A percentile compares a stretch with the other conserved stretches of the same genome.
phyloP scores from a whole-genome alignment of 2,888 invertebrate species.

The Cephus runcator region DNA sequence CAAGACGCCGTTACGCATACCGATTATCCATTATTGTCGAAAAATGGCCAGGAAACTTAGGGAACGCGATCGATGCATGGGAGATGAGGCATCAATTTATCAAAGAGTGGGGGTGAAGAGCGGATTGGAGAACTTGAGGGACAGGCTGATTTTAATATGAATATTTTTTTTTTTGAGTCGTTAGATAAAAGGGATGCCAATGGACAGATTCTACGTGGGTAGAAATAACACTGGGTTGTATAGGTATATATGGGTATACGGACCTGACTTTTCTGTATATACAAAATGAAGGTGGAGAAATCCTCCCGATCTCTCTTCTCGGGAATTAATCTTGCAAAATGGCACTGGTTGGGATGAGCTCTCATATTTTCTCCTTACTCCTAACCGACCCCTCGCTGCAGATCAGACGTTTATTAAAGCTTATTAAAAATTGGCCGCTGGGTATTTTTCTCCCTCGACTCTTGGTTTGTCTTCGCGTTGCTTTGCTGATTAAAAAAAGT shows the following conservation, averaged over 20 bases:
- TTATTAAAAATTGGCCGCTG: constrained; percentile 21
- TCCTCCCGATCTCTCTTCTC: constrained; percentile 24
- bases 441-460: constrained; percentile 6
- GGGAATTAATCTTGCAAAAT: constrained; percentile 29
- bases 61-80: neutral
- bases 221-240: too few relatives aligned
- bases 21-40: too few relatives aligned
- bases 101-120: too few relatives aligned
- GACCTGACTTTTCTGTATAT: too few relatives aligned
- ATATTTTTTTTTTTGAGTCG: too few relatives aligned
- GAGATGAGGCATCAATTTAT: neutral
- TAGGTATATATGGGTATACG: too few relatives aligned
- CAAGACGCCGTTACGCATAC: too few relatives aligned
- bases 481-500: constrained; percentile 2
- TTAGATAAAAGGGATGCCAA: too few relatives aligned
- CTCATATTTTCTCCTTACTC: constrained; percentile 15
- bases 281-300: constrained; percentile 16
- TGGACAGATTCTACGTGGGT: too few relatives aligned
- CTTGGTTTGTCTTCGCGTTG: constrained; percentile 21
- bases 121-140: too few relatives aligned
- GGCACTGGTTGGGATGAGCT: neutral
- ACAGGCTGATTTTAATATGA: too few relatives aligned
- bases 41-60: too few relatives aligned
- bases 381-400: constrained; percentile 6
- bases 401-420: constrained; percentile 35